phyloP scores from a whole-genome alignment of 2,888 invertebrate species.

The Rhyacophila evoluta region DNA sequence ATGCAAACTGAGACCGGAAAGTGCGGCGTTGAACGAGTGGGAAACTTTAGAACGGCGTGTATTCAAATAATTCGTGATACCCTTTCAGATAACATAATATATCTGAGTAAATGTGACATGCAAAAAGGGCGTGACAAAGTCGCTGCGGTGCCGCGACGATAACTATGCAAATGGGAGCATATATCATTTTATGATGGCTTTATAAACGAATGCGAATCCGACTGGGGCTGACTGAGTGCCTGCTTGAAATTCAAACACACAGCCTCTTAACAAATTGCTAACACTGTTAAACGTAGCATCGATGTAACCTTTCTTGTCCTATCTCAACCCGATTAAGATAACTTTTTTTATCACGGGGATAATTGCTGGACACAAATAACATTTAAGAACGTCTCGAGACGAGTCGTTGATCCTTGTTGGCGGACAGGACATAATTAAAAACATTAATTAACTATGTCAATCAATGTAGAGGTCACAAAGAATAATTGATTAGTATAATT shows the following conservation, averaged over 20 bases:
- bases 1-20: neutral
- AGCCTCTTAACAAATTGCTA: neutral
- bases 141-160: neutral
- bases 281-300: neutral
- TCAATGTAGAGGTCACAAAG: too few relatives aligned
- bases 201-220: neutral
- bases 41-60: neutral
- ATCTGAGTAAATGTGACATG: slow-evolving; percentile 10
- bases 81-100: neutral
- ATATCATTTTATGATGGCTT: slow-evolving; percentile 14
- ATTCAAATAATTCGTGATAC: slow-evolving; percentile 5
- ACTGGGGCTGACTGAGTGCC: neutral
- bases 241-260: neutral
- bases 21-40: neutral
- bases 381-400: too few relatives aligned
- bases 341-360: too few relatives aligned
- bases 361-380: too few relatives aligned
- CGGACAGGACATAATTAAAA: too few relatives aligned
- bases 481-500: too few relatives aligned
- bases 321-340: too few relatives aligned
- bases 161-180: slow-evolving; percentile 18
- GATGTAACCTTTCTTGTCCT: too few relatives aligned
- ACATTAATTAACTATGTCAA: too few relatives aligned
- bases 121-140: slow-evolving; percentile 21
- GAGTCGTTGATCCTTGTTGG: too few relatives aligned